Evolutionary conservation across 2,113 vertebrate species (phyloP).

Genomic region (Coptodon bakossiorum): DNA sequence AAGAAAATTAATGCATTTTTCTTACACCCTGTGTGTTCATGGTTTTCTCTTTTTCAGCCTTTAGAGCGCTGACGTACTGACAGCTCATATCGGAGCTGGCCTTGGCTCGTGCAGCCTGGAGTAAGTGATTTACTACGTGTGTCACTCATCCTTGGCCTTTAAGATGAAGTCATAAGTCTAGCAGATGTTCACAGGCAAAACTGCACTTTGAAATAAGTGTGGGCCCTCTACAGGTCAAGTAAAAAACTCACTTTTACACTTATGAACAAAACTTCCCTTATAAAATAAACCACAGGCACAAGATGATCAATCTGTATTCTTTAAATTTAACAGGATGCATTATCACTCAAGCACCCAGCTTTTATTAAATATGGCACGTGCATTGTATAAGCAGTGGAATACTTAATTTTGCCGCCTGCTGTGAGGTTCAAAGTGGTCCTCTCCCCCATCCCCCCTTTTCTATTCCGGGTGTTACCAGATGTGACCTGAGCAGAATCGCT

Average conservation of each 20-base stretch:
- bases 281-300: neutral
- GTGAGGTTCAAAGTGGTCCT: slow-evolving; percentile 57
- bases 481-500: slow-evolving; percentile 50
- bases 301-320: neutral
- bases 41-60: neutral
- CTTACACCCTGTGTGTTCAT: neutral
- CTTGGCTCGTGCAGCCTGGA: slow-evolving; percentile 7
- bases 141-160: slow-evolving; percentile 21
- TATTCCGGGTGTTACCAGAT: slow-evolving; percentile 54
- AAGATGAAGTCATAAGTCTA: slow-evolving; percentile 39
- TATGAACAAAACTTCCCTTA: neutral
- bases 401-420: slow-evolving; percentile 16
- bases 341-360: neutral
- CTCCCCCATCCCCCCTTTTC: neutral
- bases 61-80: neutral
- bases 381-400: neutral
- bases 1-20: neutral
- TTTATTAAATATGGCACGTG: neutral
- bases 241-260: neutral
- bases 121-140: slow-evolving; percentile 1
- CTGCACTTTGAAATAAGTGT: neutral
- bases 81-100: slow-evolving; percentile 1
- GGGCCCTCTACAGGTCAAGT: slow-evolving; percentile 22
- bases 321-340: neutral
- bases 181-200: slow-evolving; percentile 20